A percentile compares a stretch with the other conserved stretches of the same genome.
Evolutionary conservation across 2,797 vertebrate species (phyloP).

Genomic region (Yasuhikotakia modesta): DNA sequence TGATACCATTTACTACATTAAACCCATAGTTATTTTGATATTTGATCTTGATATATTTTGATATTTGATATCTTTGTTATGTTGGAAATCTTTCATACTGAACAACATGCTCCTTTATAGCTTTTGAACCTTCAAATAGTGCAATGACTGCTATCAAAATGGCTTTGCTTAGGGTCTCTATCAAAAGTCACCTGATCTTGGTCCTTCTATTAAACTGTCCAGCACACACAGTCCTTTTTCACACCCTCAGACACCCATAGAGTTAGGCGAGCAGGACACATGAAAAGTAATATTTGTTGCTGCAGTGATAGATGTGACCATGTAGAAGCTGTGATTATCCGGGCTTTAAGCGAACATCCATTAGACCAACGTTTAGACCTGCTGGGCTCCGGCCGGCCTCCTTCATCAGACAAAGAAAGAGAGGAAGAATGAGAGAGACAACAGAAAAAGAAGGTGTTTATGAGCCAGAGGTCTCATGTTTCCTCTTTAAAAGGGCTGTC

Average conservation of each 20-base stretch:
- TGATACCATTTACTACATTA: background rate
- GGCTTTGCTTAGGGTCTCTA: slow-evolving; percentile 74
- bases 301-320: slow-evolving; percentile 72
- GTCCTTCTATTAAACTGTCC: slow-evolving; percentile 74
- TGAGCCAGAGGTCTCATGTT: slow-evolving; percentile 33
- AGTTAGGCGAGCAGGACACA: slow-evolving; percentile 63
- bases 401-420: slow-evolving; percentile 28
- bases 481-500: slow-evolving; percentile 38
- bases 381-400: slow-evolving; percentile 45
- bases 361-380: slow-evolving; percentile 70
- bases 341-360: slow-evolving; percentile 72
- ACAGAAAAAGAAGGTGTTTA: slow-evolving; percentile 32
- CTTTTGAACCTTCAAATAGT: slow-evolving; percentile 76
- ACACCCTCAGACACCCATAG: slow-evolving; percentile 29
- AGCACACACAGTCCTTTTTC: slow-evolving; percentile 61
- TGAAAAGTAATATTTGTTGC: slow-evolving; percentile 74
- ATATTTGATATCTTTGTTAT: background rate
- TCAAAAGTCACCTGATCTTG: slow-evolving; percentile 71
- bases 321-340: slow-evolving; percentile 69
- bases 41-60: no score
- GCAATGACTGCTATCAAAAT: slow-evolving; percentile 71
- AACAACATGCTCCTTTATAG: slow-evolving; percentile 61
- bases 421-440: slow-evolving; percentile 21
- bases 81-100: background rate
- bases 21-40: background rate